These are phyloP conservation scores for Drosophila borealis DNA, from an alignment of 2,888 invertebrate species.

Conservation along the genomic window DNA sequence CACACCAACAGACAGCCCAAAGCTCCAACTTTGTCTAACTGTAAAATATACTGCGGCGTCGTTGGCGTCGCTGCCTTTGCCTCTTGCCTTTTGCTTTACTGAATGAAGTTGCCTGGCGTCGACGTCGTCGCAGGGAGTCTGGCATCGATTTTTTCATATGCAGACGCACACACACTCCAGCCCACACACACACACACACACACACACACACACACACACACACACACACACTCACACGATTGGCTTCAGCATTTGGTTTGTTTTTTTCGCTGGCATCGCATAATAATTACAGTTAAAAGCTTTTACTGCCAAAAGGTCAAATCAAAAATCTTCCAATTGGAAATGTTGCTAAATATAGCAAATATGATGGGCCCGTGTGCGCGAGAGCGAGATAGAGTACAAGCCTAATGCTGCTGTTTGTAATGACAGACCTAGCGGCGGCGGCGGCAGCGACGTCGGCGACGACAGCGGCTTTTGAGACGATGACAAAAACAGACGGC, in stretches of 20 bases:
- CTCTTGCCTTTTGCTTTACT: conserved; percentile 64
- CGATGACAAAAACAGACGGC: conserved; percentile 69
- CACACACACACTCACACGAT: conserved; percentile 25
- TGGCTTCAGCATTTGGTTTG: conserved; percentile 28
- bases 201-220: conserved; percentile 25
- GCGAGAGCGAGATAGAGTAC: conserved; percentile 44
- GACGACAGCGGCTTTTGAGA: conserved; percentile 55
- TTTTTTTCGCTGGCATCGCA: conserved; percentile 44
- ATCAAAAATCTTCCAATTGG: conserved; percentile 65
- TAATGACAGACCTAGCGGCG: conserved; percentile 70
- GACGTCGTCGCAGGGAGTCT: conserved; percentile 69
- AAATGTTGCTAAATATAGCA: conserved; percentile 75
- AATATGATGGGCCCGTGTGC: conserved; percentile 44
- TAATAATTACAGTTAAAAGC: conserved; percentile 64
- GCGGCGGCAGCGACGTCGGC: conserved; percentile 23
- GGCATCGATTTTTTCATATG: conserved; percentile 78
- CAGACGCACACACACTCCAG: conserved; percentile 53
- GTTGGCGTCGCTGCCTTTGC: conserved; percentile 43
- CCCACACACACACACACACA: conserved; percentile 28
- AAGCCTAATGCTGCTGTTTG: conserved; percentile 38
- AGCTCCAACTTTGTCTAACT: conserved; percentile 72
- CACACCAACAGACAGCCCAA: conserved; percentile 19
- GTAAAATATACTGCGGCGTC: conserved; percentile 68
- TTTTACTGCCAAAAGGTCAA: conserved; percentile 73
- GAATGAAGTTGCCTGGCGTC: conserved; percentile 71